phyloP scores from a whole-genome alignment of 35 echinoderm and acorn worm species.

The Chiridota heheva region DNA sequence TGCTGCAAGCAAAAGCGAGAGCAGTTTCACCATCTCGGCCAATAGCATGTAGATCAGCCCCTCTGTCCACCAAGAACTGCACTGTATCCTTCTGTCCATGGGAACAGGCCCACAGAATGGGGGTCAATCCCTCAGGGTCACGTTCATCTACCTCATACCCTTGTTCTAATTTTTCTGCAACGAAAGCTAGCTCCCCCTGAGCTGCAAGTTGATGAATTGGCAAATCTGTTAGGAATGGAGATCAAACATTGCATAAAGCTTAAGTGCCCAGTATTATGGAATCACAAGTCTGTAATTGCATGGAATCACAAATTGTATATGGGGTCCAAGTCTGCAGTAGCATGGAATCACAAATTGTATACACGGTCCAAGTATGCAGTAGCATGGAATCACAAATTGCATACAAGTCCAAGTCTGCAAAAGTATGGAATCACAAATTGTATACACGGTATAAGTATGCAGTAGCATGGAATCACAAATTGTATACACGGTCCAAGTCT shows the following conservation, averaged over 20 bases:
- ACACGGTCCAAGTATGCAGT: background rate
- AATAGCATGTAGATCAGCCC: constrained; percentile 42
- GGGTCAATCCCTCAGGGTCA: constrained; percentile 60
- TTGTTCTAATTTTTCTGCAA: constrained; percentile 66
- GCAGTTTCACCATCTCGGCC: constrained; percentile 71
- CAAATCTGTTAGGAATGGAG: constrained; percentile 26
- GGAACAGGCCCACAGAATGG: constrained; percentile 79
- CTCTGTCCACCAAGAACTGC: constrained; percentile 44
- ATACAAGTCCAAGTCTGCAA: background rate
- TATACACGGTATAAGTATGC: no score
- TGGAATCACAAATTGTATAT: background rate
- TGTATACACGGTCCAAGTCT: no score
- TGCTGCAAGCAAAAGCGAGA: constrained; percentile 71
- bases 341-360: background rate
- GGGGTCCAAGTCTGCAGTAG: background rate
- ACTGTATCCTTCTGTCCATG: constrained; percentile 70
- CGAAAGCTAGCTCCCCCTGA: constrained; percentile 69
- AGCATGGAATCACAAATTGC: background rate
- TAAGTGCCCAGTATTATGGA: background rate
- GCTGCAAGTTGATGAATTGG: constrained; percentile 87
- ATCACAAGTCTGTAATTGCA: no score
- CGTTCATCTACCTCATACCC: constrained; percentile 55
- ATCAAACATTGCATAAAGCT: background rate
- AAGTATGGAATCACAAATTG: no score
- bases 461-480: no score